Evolutionary conservation across 2,797 vertebrate genomes (phyloP).

Genomic region (Chanos chanos): DNA sequence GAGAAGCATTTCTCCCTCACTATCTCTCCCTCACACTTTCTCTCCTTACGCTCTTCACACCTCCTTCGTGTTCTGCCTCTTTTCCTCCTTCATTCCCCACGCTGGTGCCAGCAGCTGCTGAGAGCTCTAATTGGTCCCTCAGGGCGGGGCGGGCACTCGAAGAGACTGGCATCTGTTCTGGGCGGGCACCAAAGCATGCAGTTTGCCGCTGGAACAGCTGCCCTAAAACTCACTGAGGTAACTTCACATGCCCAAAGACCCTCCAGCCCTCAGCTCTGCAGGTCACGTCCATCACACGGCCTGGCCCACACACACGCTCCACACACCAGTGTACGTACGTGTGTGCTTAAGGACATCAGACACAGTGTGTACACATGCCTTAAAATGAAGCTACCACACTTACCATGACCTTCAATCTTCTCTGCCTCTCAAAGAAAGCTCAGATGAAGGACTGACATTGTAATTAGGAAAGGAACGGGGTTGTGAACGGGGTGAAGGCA

Average conservation of each 20-base stretch:
- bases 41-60: conserved; percentile 33
- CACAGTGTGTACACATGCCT: too few species aligned
- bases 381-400: too few species aligned
- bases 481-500: too few species aligned
- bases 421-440: too few species aligned
- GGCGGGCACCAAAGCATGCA: conserved; percentile 42
- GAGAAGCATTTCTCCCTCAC: conserved; percentile 35
- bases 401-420: too few species aligned
- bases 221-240: conserved; percentile 41
- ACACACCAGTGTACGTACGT: too few species aligned
- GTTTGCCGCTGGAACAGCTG: conserved; percentile 55
- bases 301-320: too few species aligned
- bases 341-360: too few species aligned
- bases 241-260: conserved; percentile 20
- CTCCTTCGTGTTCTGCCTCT: conserved; percentile 9
- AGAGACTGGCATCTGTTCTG: conserved; percentile 63
- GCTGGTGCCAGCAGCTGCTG: conserved; percentile 64
- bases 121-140: conserved; percentile 69
- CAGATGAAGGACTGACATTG: too few species aligned
- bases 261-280: conserved; percentile 8
- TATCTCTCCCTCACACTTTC: too few species aligned
- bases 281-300: not conserved
- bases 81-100: conserved; percentile 28
- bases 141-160: conserved; percentile 57
- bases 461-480: too few species aligned